Evolutionary conservation across 2,113 vertebrate genomes (phyloP), one percentile per base, ranked within the genome.

Genomic region (Callaeas wilsoni): DNA sequence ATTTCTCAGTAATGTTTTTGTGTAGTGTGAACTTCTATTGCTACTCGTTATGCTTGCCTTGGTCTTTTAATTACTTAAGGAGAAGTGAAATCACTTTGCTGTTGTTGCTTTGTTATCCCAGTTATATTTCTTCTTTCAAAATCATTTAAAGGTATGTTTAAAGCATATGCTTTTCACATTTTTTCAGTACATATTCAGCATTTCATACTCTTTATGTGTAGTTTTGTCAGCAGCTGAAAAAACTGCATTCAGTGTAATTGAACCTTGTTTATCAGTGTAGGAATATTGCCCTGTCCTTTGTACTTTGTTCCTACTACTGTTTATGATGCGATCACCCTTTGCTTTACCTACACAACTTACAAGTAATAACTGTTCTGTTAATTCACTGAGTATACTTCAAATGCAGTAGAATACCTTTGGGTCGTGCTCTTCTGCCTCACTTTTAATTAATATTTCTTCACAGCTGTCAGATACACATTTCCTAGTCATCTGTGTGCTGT

Each of bases 31-130:
- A 26, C 67, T 55, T 87, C 82, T 50, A 50, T 47, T 84, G 83
- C 33, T 84, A 80, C 55, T 93, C 50, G 90, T 95, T 93, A 90
- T 80, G 59, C n/a, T 42, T 93, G 11, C 84, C 68, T 77, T 93
- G 59, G 71, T 86, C 71, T 93, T 90, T 77, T 76, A 62, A 60
- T 76, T 81, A 69, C 39, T 68, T 49, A 75, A 81, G 19, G 26
- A 87, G 52, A 94, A 87, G 56, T 55, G 75, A 90, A 97, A 83
- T 90, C 59, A 59, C 21, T 83, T 86, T 7, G 15, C 64, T 77
- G n/a, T 73, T 83, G 32, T 49, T 83, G 26, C 46, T 92, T 52
- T 50, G 32, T 79, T 86, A 80, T 80, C 11, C 23, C 21, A 49
- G 63, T 57, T 73, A 25, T 35, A 79, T 65, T 85, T 87, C 9